A percentile compares a stretch with the other conserved stretches of the same genome.
These are phyloP conservation scores for Leptinotarsa defecta DNA, from an alignment of 1,140 invertebrate genomes.

Conservation along the genomic window DNA sequence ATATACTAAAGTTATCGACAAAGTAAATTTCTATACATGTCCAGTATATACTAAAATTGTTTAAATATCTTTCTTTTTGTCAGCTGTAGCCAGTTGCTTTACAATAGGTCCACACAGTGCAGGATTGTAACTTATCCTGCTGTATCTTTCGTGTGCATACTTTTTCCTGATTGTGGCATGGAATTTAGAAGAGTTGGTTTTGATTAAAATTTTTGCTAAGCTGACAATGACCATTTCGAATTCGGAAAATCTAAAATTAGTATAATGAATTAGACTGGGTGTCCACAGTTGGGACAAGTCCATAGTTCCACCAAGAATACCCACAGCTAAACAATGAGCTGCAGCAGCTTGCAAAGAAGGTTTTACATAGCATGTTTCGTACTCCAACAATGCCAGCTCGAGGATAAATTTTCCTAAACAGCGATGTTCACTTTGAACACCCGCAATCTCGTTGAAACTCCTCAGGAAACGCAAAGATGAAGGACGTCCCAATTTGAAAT, in stretches of 20 bases:
- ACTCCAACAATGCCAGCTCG: constrained; percentile 83
- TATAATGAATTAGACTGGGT: neutral
- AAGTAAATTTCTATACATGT: too few relatives aligned
- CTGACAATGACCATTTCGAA: neutral
- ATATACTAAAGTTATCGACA: too few relatives aligned
- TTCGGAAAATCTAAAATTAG: neutral
- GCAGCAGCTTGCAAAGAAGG: constrained; percentile 80
- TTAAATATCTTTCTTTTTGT: too few relatives aligned
- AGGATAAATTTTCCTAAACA: constrained; percentile 55
- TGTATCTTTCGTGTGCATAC: neutral
- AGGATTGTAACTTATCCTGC: neutral
- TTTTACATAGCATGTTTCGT: constrained; percentile 76
- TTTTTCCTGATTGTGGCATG: neutral
- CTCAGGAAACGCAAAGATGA: constrained; percentile 86
- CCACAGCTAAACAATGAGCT: constrained; percentile 67
- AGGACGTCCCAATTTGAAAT: constrained; percentile 83
- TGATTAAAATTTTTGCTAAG: neutral
- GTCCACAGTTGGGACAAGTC: neutral
- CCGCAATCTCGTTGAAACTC: constrained; percentile 65
- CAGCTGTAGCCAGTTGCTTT: too few relatives aligned
- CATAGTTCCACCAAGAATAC: too few relatives aligned
- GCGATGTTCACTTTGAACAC: constrained; percentile 74
- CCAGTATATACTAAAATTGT: too few relatives aligned
- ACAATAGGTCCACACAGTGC: neutral
- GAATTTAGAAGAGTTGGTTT: neutral